phyloP scores from a whole-genome alignment of 2,113 vertebrate genomes.

The Boulengeromyrus knoepffleri region DNA sequence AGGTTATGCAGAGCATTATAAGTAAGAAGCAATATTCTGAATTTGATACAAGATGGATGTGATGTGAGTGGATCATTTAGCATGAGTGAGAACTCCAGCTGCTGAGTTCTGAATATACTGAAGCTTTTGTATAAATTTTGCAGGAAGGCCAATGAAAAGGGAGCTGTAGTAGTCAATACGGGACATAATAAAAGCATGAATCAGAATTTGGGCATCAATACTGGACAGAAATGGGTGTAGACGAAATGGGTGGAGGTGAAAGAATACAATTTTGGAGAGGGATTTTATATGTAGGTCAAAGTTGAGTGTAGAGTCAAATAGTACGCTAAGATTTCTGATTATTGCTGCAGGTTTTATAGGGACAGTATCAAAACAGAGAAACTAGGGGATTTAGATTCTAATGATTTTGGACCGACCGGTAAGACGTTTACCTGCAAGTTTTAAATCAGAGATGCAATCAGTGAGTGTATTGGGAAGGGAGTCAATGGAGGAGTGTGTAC shows the following conservation, averaged over 20 bases:
- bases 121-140: neutral
- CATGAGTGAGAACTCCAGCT: neutral
- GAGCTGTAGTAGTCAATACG: neutral
- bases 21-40: neutral
- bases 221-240: neutral
- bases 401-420: too few relatives aligned
- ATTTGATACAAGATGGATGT: neutral
- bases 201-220: neutral
- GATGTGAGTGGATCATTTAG: neutral
- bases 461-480: neutral
- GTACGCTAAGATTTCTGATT: neutral
- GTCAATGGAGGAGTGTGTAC: neutral
- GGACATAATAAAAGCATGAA: neutral
- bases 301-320: neutral
- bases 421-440: too few relatives aligned
- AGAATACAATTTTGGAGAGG: too few relatives aligned
- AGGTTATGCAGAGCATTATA: too few relatives aligned
- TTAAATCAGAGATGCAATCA: too few relatives aligned
- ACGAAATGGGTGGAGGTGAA: too few relatives aligned
- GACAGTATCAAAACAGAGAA: neutral
- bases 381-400: neutral
- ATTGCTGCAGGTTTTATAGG: neutral
- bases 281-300: neutral
- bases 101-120: neutral
- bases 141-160: neutral